Evolutionary conservation across 2,797 vertebrate genomes (phyloP).

Genomic region (Oryzias dopingdopingensis): DNA sequence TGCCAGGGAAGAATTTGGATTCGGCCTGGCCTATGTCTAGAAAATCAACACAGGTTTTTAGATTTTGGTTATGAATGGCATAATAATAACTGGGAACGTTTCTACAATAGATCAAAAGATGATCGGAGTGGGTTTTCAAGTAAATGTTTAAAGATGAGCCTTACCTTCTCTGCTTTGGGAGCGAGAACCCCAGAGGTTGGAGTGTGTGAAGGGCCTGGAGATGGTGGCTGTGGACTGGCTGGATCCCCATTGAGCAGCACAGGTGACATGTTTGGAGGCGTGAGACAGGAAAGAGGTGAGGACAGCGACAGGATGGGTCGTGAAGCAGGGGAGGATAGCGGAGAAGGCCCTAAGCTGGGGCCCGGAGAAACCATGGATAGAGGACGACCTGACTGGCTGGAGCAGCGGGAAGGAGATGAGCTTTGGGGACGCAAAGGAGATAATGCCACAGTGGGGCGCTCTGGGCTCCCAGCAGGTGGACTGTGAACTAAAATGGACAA

Average conservation of each 20-base stretch:
- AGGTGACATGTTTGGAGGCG: slow-evolving; percentile 87
- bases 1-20: too few relatives aligned
- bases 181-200: slow-evolving; percentile 57
- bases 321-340: slow-evolving; percentile 68
- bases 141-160: slow-evolving; percentile 9
- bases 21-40: too few relatives aligned
- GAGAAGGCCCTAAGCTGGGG: slow-evolving; percentile 78
- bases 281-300: slow-evolving; percentile 88
- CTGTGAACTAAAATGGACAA: slow-evolving; percentile 73
- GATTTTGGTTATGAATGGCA: too few relatives aligned
- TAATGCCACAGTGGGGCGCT: slow-evolving; percentile 84
- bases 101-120: too few relatives aligned
- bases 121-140: too few relatives aligned
- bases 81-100: too few relatives aligned
- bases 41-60: too few relatives aligned
- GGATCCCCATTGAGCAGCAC: slow-evolving; percentile 80
- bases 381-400: slow-evolving; percentile 80
- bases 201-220: slow-evolving; percentile 66
- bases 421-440: slow-evolving; percentile 86
- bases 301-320: slow-evolving; percentile 85
- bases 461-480: slow-evolving; percentile 80
- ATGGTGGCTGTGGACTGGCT: slow-evolving; percentile 61
- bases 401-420: slow-evolving; percentile 88
- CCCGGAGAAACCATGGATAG: slow-evolving; percentile 84
- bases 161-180: slow-evolving; percentile 90